A percentile compares a stretch with the other conserved stretches of the same genome.
phyloP scores from a whole-genome alignment of 2,113 vertebrate species.

The Naja naja region DNA sequence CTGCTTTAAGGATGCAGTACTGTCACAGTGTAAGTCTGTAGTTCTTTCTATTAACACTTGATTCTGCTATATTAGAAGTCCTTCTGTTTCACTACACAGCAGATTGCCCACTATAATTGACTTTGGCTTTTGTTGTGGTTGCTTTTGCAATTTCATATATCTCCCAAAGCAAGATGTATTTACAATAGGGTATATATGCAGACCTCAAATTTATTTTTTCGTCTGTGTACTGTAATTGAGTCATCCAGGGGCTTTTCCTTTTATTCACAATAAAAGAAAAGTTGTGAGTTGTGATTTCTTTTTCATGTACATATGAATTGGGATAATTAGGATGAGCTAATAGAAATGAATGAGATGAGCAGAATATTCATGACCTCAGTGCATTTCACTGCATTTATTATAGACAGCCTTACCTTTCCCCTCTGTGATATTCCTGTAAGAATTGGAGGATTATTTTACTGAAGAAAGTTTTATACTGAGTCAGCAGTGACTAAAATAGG shows the following conservation, averaged over 20 bases:
- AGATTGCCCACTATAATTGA: neutral
- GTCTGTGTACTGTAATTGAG: conserved; percentile 40
- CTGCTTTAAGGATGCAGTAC: neutral
- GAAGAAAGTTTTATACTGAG: neutral
- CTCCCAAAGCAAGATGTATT: neutral
- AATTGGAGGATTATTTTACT: neutral
- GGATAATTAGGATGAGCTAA: neutral
- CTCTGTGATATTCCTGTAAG: neutral
- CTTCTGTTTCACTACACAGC: neutral
- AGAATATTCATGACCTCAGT: rapidly evolving
- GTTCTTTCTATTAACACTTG: neutral
- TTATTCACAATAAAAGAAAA: conserved; percentile 36
- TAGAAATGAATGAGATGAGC: conserved; percentile 34
- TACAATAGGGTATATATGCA: neutral
- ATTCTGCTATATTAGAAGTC: neutral
- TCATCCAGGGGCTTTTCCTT: conserved; percentile 47
- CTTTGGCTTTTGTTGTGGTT: neutral
- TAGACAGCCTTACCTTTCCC: neutral
- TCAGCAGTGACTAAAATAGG: neutral
- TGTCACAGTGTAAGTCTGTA: neutral
- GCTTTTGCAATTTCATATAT: neutral
- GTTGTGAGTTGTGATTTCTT: conserved; percentile 34
- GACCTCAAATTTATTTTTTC: conserved; percentile 31
- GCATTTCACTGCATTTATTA: neutral
- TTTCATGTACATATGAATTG: conserved; percentile 9